phyloP scores from a whole-genome alignment of 2,113 vertebrate genomes.

The Neogale vison region DNA sequence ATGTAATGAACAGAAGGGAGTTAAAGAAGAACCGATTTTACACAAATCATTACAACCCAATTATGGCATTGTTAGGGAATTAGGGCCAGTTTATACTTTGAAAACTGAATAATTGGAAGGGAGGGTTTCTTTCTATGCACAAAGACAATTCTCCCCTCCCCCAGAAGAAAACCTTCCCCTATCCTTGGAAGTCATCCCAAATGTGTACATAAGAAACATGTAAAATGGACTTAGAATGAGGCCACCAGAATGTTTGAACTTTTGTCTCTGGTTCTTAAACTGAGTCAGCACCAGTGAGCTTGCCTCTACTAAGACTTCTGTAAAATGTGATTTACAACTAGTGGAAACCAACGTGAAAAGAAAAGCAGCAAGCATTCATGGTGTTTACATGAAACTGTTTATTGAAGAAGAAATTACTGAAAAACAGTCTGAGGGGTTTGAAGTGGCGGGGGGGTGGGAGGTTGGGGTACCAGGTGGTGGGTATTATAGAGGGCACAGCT shows the following conservation, averaged over 20 bases:
- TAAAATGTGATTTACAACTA: background rate
- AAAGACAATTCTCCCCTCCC: background rate
- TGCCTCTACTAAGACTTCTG: background rate
- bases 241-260: background rate
- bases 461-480: too few species aligned
- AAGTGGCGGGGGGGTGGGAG: too few species aligned
- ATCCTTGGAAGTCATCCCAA: background rate
- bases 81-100: background rate
- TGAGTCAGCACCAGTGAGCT: background rate
- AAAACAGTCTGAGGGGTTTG: too few species aligned
- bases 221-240: background rate
- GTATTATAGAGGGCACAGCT: too few species aligned
- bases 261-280: background rate
- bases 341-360: background rate
- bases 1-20: background rate
- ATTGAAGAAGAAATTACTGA: too few species aligned
- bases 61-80: background rate
- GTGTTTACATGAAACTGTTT: background rate
- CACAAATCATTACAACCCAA: background rate
- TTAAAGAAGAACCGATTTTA: background rate
- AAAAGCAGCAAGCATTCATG: background rate
- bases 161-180: background rate
- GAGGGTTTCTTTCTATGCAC: background rate
- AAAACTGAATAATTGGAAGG: background rate
- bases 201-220: background rate